Base-by-base conservation (phyloP, 2,888 invertebrate genomes). In the Cotesia congregata region DNA sequence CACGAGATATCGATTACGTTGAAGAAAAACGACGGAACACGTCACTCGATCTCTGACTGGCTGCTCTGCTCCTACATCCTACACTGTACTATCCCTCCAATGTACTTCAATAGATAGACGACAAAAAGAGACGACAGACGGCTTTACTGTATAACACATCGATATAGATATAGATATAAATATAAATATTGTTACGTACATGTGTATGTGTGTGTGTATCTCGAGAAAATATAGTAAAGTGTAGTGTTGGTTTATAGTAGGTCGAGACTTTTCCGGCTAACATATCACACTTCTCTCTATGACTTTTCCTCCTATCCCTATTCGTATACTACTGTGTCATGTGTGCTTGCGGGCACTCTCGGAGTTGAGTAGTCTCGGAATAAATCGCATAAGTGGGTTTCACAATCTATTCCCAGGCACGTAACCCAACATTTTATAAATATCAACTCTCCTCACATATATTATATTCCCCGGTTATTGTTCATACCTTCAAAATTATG, bases 341-440 rank as follows among this genome's bases (percentile, higher is more conserved):
- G 12, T 69, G 50, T 60, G 50, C 38, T 30, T 38, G 20, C 59
- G 38, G 9, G 50, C 60, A 60, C 60, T 70, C 30, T 39, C 62
- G 65, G 77, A 74, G 73, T 65, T 30, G 17, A 17, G 12, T 30
- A 65, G 12, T 80, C 84, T 82, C 77, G 82, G 84, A 86, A 85
- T 85, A 83, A 84, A 81, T 84, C 84, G 83, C 82, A 81, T 83
- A 85, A 86, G 83, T 83, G 80, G 83, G 84, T 83, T 85, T 82
- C 82, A 80, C 81, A 83, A 85, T 85, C 86, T 87, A 87, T 86
- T 87, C 85, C 84, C 85, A 85, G 84, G 85, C 62, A 62, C 62
- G 62, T 62, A 62, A 15, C 20, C 62, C 17, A 62, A 15, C 62
- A 20, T 69, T 39, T 69, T 50, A 69, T 12, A 69, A 69, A n/a